Base-by-base conservation (phyloP, 2,888 invertebrate genomes). In the Mechanitis messenoides region DNA sequence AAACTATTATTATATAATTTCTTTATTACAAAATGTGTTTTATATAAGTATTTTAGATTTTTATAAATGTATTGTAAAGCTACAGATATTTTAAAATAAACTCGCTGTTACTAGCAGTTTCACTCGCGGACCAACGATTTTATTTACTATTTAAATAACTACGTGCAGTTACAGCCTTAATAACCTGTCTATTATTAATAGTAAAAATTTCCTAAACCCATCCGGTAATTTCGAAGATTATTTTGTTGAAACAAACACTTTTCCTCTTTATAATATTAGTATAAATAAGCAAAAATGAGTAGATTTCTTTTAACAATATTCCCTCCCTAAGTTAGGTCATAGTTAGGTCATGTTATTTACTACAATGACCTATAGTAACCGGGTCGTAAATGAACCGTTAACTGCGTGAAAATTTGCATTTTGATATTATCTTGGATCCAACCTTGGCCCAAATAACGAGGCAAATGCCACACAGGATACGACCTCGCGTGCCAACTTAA, bases 401-500 rank as follows among this genome's bases (percentile, higher is more conserved):
- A 46, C 56, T 56, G 77, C 72, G 78, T 79, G 78, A 79, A 81
- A 77, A 75, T 74, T 76, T 77, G 74, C 76, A 73, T 71, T 72
- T 75, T 78, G 84, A 84, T 84, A 80, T 80, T 79, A 84, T 83
- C 82, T 75, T 68, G 68, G 70, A 72, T 67, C 61, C 67, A 75
- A 69, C 84, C 85, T 80, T 80, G 85, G 71, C 78, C 84, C 72
- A 74, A 77, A 81, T 85, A 77, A 78, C 67, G 70, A 77, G 76
- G 75, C 70, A 75, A 80, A 83, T 77, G 74, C 67, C 69, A 68
- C 60, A 63, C 63, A 63, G 67, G 61, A 65, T 59, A 61, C 55
- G 59, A 45, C 61, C 64, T 69, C 61, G 68, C 69, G 70, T 72
- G 69, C 54, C 56, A 58, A 61, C 53, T 54, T 31, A 42, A 60